Evolutionary conservation across 2,797 vertebrate species (phyloP), one percentile per base, ranked within the genome.

Genomic region (Gadopsis bispinosus): DNA sequence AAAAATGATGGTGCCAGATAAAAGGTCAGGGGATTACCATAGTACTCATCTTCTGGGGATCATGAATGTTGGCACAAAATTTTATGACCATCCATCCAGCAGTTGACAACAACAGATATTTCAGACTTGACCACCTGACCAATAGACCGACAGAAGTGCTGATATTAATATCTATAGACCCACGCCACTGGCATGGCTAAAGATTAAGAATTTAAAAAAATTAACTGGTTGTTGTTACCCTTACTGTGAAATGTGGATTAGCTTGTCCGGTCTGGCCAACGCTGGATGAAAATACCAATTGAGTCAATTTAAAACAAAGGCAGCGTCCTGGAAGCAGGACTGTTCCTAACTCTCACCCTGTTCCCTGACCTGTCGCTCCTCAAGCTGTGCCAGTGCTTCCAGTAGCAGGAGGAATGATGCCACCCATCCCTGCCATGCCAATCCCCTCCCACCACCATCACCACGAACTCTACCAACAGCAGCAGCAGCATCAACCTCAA

Each of bases 311-410:
- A 20, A 64, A 74, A 56, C 35, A 43, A 43, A 69, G 7, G 5
- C 33, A 20, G 5, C 19, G 3, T 13, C 45, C 7, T 37, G 12
- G 48, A 22, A 12, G 43, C 17, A 26, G 58, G 17, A 35, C 31
- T 19, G 8, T 68, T 62, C 53, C 59, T 87, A 83, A 85, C 51
- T 35, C 61, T 80, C 3, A 47, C 55, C 33, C 59, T 89, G 56
- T 89, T 69, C 66, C 77, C 61, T 69, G 47, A 55, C 87, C 53
- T 79, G 73, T 88, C 72, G 65, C 83, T 81, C 77, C 63, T 81
- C 66, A 93, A 96, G 95, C 95, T 58, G 95, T 96, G 60, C 95
- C 94, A 76, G 95, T 96, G 84, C 94, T 96, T 29, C 95, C 95
- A 59, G 93, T 95, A 71, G 93, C 93, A 82, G 95, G 95, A 82